Base-by-base conservation (phyloP, 2,113 vertebrate species). In the Semnornis frantzii region DNA sequence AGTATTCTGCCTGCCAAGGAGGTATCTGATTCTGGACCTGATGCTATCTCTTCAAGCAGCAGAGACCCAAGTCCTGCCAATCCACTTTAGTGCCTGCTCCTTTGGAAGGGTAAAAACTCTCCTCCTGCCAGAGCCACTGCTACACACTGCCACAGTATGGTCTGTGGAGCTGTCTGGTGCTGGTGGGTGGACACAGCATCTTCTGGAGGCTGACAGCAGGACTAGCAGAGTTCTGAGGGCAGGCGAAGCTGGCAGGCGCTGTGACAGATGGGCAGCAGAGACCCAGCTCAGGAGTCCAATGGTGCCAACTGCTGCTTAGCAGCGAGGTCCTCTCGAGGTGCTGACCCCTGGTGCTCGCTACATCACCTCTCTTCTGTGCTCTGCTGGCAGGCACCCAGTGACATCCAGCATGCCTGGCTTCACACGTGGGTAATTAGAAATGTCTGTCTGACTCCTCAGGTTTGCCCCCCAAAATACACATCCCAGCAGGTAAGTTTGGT, bases 181-280 rank as follows among this genome's bases (percentile, higher is more conserved):
- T 10, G 28, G 12, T 68, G 85, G 82, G 79, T 59, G 48, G 48
- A 42, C 9, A 0, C 81, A 55, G 88, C 37, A 34, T 72, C 83
- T 89, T 91, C 89, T 87, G 62, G 83, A 90, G 90, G 76, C 92
- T 89, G 78, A 84, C 92, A 90, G 85, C n/a, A 77, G 54, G 48
- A 93, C 85, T 90, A 73, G 62, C 79, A 71, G 90, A 95, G 92
- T 93, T 93, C 82, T 74, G 0, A 1, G 75, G 70, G 46, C 59
- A 63, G 48, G 50, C 58, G 44, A 89, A 90, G 86, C 90, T 75
- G 86, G 60, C 83, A 96, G 83, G 73, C 90, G 90, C 83, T 81
- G 52, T 62, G 90, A 90, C 93, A 96, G 92, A 94, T 95, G 96
- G 92, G 52, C 93, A 95, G 66, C 9, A 72, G 83, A 72, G 92